phyloP scores from a whole-genome alignment of 2,888 invertebrate species.

The Trichacis sp. region DNA sequence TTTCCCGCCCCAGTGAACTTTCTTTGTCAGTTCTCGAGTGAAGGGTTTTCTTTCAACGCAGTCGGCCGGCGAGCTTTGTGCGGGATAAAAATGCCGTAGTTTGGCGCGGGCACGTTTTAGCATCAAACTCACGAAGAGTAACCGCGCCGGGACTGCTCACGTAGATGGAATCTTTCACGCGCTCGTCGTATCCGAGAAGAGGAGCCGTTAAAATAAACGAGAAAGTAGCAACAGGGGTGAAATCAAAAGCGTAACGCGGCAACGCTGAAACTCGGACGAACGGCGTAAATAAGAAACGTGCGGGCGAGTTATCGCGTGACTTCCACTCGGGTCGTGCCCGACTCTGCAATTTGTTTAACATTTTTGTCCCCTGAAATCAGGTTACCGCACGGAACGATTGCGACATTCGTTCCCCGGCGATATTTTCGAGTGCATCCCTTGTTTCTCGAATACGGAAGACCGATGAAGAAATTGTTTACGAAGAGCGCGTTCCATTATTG shows the following conservation, averaged over 20 bases:
- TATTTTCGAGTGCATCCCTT: too few species aligned
- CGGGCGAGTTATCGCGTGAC: constrained; percentile 27
- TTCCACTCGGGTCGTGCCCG: constrained; percentile 17
- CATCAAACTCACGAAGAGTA: constrained; percentile 34
- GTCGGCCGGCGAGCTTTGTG: constrained; percentile 15
- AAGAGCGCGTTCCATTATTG: too few species aligned
- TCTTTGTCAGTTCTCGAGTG: constrained; percentile 13
- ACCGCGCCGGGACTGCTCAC: constrained; percentile 35
- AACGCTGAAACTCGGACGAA: constrained; percentile 28
- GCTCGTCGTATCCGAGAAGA: constrained; percentile 32
- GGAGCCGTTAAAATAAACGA: constrained; percentile 37
- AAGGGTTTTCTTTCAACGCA: constrained; percentile 2
- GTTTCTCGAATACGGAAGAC: too few species aligned
- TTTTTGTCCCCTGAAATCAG: constrained; percentile 7
- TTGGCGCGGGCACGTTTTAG: constrained; percentile 3
- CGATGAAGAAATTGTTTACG: too few species aligned
- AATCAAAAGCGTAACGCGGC: constrained; percentile 36
- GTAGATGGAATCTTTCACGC: constrained; percentile 39
- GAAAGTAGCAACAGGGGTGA: constrained; percentile 35
- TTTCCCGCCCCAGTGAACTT: constrained; percentile 13
- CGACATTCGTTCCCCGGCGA: not conserved
- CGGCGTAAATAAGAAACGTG: constrained; percentile 39
- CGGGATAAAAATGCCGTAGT: constrained; percentile 1
- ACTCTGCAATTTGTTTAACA: constrained; percentile 25
- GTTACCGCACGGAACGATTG: constrained; percentile 24